A percentile compares a stretch with the other conserved stretches of the same genome.
Evolutionary conservation across 2,797 vertebrate species (phyloP).

Genomic region (Selene dorsalis): DNA sequence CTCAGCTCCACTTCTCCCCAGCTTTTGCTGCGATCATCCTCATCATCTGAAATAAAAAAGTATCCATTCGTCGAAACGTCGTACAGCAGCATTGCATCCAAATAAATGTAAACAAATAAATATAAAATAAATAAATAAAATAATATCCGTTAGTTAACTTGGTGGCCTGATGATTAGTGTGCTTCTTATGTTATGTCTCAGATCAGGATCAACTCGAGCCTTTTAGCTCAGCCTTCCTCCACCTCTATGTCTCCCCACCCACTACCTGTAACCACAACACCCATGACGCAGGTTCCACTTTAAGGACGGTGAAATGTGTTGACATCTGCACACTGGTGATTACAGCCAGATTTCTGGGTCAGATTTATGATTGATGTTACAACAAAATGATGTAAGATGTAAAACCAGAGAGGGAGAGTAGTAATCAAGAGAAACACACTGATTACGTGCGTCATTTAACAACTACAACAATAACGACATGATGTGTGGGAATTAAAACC

Average conservation of each 20-base stretch:
- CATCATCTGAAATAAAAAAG: slow-evolving; percentile 79
- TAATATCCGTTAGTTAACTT: not conserved
- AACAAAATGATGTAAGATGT: not conserved
- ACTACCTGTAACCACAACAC: slow-evolving; percentile 47
- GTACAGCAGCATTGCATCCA: slow-evolving; percentile 60
- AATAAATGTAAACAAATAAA: not conserved
- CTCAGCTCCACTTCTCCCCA: slow-evolving; percentile 81
- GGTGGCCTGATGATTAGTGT: slow-evolving; percentile 5
- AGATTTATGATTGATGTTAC: not conserved
- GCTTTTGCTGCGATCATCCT: slow-evolving; percentile 70
- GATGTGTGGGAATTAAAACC: not conserved
- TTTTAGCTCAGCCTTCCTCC: slow-evolving; percentile 46
- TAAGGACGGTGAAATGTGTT: not conserved
- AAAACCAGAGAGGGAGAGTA: slow-evolving; percentile 1
- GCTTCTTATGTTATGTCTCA: slow-evolving; percentile 34
- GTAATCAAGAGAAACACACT: not conserved
- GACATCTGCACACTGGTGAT: not conserved
- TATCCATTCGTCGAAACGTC: slow-evolving; percentile 34
- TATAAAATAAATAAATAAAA: not conserved
- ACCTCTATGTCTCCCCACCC: slow-evolving; percentile 57
- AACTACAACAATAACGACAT: not conserved
- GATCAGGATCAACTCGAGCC: not conserved
- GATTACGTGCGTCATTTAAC: too few relatives aligned
- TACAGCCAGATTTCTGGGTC: not conserved
- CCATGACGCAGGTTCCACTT: slow-evolving; percentile 59